Evolutionary conservation across 2,888 invertebrate genomes (phyloP), one percentile per base, ranked within the genome.

Genomic region (Hetaerina titia): DNA sequence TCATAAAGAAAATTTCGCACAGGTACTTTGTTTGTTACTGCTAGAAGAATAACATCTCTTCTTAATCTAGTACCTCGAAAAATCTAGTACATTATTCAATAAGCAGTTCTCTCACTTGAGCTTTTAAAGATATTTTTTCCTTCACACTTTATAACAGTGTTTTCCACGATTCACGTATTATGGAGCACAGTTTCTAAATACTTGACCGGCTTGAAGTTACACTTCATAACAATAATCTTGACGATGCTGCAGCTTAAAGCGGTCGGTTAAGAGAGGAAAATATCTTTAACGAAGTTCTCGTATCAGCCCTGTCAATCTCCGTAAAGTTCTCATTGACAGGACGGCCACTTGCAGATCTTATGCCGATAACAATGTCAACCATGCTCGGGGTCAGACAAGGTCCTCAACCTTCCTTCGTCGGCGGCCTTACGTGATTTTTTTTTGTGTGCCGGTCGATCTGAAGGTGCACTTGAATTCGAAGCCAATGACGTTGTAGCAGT

Each of bases 381-480:
- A 81, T n/a, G 31, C 22, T 19, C 8, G 25, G 74, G 74, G 74
- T 74, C 25, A 74, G 74, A 25, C 25, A 74, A 74, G 74, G 74
- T 74, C 74, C 25, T 74, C 74, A 74, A 74, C 74, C 74, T 74
- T 13, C 74, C 74, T 74, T 74, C 81, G 31, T 81, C 25, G 81
- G 81, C 25, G 81, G 81, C 25, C 31, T n/a, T 31, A 31, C 31
- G 15, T 31, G 11, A 81, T 31, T 11, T 11, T 81, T 81, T 81
- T 81, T 81, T 81, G 13, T 81, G 13, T 15, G 81, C 81, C 81
- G 81, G 81, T 81, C 81, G 81, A 81, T 81, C 31, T 2, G 45
- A 45, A 45, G 81, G 81, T 8, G 31, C 81, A 22, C 81, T 31
- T 31, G 81, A 31, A 81, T 22, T 81, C 13, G 13, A 25, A 31